phyloP scores from a whole-genome alignment of 2,113 vertebrate genomes.

The Chinchilla lanigera region DNA sequence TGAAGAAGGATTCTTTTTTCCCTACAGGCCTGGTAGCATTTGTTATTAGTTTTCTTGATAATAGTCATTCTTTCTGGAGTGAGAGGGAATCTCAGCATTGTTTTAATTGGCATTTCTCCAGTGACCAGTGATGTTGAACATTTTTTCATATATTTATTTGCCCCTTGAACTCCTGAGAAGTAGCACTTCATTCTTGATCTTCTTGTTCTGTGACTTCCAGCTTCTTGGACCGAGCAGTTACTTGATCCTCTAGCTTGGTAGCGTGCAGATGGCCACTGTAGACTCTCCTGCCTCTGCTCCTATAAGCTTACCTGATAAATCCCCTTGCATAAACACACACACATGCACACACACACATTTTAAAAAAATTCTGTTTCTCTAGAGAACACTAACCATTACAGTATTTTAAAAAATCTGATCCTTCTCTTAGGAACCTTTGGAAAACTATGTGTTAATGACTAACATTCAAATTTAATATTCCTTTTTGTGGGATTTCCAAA shows the following conservation, averaged over 20 bases:
- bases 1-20: too few species aligned
- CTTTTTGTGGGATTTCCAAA: background rate
- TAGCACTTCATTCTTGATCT: background rate
- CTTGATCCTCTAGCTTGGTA: background rate
- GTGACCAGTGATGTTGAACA: too few species aligned
- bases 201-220: background rate
- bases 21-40: too few species aligned
- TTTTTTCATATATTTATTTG: too few species aligned
- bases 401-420: background rate
- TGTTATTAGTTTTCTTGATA: too few species aligned
- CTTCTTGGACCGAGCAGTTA: background rate
- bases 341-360: background rate
- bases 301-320: background rate
- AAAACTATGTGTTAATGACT: background rate
- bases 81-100: too few species aligned
- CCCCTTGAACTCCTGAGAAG: too few species aligned
- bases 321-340: background rate
- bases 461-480: background rate
- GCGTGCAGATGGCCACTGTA: background rate
- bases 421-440: background rate
- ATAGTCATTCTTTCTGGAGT: too few species aligned
- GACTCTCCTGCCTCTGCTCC: background rate
- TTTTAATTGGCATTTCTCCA: too few species aligned
- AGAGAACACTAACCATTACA: background rate
- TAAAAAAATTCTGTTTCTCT: background rate